A percentile compares a stretch with the other conserved stretches of the same genome.
Evolutionary conservation across 2,888 invertebrate genomes (phyloP).

Genomic region (Beris morrisii): DNA sequence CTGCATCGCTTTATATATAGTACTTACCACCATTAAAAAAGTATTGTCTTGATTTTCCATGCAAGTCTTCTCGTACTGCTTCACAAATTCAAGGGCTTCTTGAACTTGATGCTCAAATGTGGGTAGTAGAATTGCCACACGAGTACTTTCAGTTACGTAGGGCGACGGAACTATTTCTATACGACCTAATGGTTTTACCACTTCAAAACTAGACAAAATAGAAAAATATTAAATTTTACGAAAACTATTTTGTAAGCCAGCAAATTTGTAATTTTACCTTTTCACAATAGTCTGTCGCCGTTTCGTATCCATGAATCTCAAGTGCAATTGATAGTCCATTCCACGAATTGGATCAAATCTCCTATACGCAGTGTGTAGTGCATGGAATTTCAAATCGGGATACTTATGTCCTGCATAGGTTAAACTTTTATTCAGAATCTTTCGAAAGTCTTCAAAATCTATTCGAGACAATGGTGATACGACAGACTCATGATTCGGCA

Average conservation of each 20-base stretch:
- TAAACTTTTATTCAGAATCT: conserved; percentile 59
- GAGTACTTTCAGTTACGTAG: conserved; percentile 91
- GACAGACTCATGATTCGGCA: conserved; percentile 77
- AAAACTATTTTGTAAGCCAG: neutral
- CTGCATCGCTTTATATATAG: too few species aligned
- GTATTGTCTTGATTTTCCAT: conserved; percentile 79
- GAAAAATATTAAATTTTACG: conserved; percentile 21
- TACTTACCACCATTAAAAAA: conserved; percentile 68
- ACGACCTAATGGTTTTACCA: conserved; percentile 80
- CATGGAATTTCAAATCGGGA: conserved; percentile 59
- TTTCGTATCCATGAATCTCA: conserved; percentile 61
- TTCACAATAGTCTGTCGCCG: conserved; percentile 59
- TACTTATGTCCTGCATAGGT: conserved; percentile 59
- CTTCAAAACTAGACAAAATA: conserved; percentile 73
- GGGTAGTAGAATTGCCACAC: conserved; percentile 76
- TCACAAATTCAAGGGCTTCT: conserved; percentile 68
- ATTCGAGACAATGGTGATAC: conserved; percentile 66
- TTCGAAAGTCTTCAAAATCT: conserved; percentile 68
- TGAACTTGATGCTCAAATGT: conserved; percentile 62
- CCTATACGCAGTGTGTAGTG: conserved; percentile 71
- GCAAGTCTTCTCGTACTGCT: conserved; percentile 70
- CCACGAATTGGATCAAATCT: conserved; percentile 82
- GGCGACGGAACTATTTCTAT: conserved; percentile 90
- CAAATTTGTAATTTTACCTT: conserved; percentile 50
- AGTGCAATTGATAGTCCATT: conserved; percentile 80